Conservation (phyloP, 2,113 vertebrate species). For the Protobothrops flavoviridis region DNA sequence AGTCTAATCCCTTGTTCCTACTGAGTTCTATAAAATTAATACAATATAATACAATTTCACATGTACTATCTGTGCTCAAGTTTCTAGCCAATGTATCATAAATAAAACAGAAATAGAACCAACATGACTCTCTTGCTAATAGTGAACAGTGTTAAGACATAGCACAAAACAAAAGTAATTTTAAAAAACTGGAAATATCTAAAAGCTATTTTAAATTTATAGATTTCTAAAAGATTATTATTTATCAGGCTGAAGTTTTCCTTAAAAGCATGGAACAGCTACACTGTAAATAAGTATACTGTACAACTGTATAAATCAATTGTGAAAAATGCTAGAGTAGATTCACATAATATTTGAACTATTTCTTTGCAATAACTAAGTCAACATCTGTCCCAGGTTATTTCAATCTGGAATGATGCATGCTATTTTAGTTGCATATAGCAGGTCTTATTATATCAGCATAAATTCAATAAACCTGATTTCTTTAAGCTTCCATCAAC, state of each 20-base stretch:
- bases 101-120: not conserved
- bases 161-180: not conserved
- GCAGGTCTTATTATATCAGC: not conserved
- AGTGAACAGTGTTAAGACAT: not conserved
- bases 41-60: not conserved
- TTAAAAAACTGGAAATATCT: not conserved
- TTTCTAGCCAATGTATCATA: not conserved
- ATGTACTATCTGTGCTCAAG: not conserved
- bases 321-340: not conserved
- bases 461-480: conserved; percentile 11
- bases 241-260: not conserved
- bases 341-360: not conserved
- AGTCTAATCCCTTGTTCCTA: not conserved
- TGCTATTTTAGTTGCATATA: not conserved
- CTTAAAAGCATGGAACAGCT: conserved; percentile 1
- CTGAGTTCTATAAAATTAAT: not conserved
- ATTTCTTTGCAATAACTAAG: conserved; percentile 14
- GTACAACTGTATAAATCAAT: conserved; percentile 24
- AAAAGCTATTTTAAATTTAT: not conserved
- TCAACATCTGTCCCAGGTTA: conserved; percentile 37
- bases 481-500: conserved; percentile 25
- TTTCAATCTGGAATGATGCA: conserved; percentile 7
- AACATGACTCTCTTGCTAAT: not conserved
- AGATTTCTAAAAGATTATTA: not conserved
- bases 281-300: not conserved